Evolutionary conservation across 2,888 invertebrate genomes (phyloP).

Genomic region (Myathropa florea): DNA sequence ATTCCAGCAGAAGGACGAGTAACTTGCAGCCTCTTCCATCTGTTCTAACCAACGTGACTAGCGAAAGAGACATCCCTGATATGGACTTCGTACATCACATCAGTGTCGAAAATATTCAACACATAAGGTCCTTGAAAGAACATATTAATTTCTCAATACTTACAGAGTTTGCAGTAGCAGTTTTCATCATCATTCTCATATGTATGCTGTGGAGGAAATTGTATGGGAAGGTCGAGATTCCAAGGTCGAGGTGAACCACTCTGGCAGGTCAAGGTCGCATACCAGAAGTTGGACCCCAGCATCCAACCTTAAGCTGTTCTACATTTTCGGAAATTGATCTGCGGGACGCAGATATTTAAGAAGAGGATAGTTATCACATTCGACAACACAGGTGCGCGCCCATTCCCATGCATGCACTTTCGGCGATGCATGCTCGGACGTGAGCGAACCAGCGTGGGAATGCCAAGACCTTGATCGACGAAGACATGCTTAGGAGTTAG

Average conservation of each 20-base stretch:
- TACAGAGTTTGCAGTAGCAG: constrained; percentile 16
- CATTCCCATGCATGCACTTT: no score
- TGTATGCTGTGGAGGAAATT: constrained; percentile 16
- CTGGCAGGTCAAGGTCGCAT: background rate
- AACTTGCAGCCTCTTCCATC: constrained; percentile 10
- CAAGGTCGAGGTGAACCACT: background rate
- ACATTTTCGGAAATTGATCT: background rate
- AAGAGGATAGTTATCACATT: constrained; percentile 5
- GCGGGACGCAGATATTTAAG: constrained; percentile 19
- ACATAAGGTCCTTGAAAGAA: constrained; percentile 4
- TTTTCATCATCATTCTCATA: constrained; percentile 7
- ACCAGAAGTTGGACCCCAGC: background rate
- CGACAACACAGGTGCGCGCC: background rate
- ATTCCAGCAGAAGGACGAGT: background rate
- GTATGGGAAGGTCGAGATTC: constrained; percentile 7
- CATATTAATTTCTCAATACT: constrained; percentile 25
- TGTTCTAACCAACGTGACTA: constrained; percentile 14
- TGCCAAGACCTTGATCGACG: no score
- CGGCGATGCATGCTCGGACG: no score
- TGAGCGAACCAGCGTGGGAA: no score
- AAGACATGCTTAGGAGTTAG: no score
- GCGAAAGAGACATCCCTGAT: background rate
- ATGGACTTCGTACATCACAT: constrained; percentile 2
- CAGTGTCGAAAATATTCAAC: background rate
- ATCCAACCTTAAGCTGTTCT: background rate